These are phyloP conservation scores for Drosophila oshimai DNA, from an alignment of 1,140 invertebrate species.

Conservation along the genomic window DNA sequence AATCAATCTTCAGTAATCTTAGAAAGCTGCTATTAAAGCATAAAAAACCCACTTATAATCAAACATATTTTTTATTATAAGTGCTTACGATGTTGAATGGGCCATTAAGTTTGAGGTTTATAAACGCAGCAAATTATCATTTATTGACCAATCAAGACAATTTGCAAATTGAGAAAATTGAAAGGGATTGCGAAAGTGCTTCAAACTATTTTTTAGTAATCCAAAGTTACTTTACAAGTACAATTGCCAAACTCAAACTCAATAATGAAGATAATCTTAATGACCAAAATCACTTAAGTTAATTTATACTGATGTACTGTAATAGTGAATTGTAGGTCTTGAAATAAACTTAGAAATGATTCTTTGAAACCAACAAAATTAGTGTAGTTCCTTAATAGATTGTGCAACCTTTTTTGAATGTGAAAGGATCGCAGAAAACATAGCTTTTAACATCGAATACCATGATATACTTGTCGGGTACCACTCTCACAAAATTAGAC, in stretches of 20 bases:
- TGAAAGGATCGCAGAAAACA: too few relatives aligned
- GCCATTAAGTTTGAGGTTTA: background rate
- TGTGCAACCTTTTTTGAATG: too few relatives aligned
- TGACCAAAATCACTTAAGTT: background rate
- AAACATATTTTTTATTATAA: background rate
- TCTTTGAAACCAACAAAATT: too few relatives aligned
- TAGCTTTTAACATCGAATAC: too few relatives aligned
- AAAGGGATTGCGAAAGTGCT: conserved; percentile 3
- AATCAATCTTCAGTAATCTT: background rate
- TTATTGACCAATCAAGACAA: conserved; percentile 4
- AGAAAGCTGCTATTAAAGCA: background rate
- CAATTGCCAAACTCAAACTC: background rate
- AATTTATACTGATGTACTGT: background rate
- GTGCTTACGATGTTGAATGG: background rate
- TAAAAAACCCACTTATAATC: background rate
- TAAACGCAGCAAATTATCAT: background rate
- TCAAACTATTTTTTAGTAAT: conserved; percentile 3
- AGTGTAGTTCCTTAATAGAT: too few relatives aligned
- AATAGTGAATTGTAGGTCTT: background rate
- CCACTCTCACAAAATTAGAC: background rate
- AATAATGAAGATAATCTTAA: background rate
- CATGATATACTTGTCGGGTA: background rate
- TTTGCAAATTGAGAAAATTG: conserved; percentile 19
- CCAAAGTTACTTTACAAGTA: background rate
- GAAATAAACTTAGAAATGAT: too few relatives aligned